Evolutionary conservation across 2,888 invertebrate genomes (phyloP).

Genomic region (Cremastinae sp.): DNA sequence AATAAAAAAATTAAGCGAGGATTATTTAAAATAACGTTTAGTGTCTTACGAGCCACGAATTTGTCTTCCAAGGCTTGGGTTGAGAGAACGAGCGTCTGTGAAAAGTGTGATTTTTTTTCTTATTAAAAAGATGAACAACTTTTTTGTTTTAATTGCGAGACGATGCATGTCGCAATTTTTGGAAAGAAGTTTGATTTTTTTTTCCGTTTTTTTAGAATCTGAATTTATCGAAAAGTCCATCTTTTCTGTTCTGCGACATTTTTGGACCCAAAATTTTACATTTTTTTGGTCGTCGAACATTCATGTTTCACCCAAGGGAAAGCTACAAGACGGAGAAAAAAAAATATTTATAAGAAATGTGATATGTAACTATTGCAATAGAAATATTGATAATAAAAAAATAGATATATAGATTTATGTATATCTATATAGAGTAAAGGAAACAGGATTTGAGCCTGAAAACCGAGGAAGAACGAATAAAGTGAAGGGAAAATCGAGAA

Average conservation of each 20-base stretch:
- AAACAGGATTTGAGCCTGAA: conserved; percentile 11
- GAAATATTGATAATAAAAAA: conserved; percentile 69
- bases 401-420: conserved; percentile 44
- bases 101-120: conserved; percentile 46
- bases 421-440: conserved; percentile 24
- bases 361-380: conserved; percentile 78
- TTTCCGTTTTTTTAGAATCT: conserved; percentile 25
- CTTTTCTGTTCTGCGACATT: too few species aligned
- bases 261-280: background rate
- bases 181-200: background rate
- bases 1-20: conserved; percentile 45
- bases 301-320: background rate
- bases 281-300: conserved; percentile 16
- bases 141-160: conserved; percentile 30
- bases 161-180: background rate
- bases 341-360: conserved; percentile 65
- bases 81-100: conserved; percentile 56
- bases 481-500: conserved; percentile 32
- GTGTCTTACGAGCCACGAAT: conserved; percentile 62
- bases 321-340: conserved; percentile 58
- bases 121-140: conserved; percentile 24
- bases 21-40: conserved; percentile 28
- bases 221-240: conserved; percentile 15
- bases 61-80: conserved; percentile 71
- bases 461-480: conserved; percentile 17